Percentiles rank a stretch among this genome's conserved stretches.
Conservation (phyloP, 2,797 vertebrate genomes). For the Coregonus ussuriensis region DNA sequence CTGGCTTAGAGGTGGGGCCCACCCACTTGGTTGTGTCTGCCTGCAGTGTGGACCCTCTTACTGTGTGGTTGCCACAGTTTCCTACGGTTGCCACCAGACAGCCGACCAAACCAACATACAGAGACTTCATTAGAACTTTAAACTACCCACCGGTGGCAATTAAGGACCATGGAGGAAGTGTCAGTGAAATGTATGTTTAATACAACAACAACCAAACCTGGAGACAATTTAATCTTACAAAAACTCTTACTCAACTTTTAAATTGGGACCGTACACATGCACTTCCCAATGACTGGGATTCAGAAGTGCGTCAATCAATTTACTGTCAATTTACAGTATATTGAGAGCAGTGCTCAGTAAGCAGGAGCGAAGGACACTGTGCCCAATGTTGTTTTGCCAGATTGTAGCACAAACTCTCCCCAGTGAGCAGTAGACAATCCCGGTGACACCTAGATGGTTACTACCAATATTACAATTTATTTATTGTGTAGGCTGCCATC, state of each 20-base stretch:
- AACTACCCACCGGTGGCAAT: constrained; percentile 69
- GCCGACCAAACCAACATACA: constrained; percentile 63
- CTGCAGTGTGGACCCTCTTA: constrained; percentile 18
- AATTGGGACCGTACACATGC: constrained; percentile 55
- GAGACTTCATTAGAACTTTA: constrained; percentile 62
- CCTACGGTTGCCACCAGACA: constrained; percentile 54
- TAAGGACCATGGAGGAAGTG: constrained; percentile 68
- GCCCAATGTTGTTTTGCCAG: too few species aligned
- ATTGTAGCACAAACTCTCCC: too few species aligned
- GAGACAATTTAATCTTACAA: constrained; percentile 63
- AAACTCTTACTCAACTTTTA: constrained; percentile 30
- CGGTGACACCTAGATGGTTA: too few species aligned
- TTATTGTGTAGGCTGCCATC: too few species aligned
- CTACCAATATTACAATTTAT: too few species aligned
- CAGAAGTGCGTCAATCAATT: constrained; percentile 42
- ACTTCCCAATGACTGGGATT: constrained; percentile 64
- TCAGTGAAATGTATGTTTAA: constrained; percentile 53
- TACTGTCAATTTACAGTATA: background rate
- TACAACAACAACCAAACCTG: constrained; percentile 48
- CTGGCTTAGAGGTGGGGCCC: constrained; percentile 21
- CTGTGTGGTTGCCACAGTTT: constrained; percentile 55
- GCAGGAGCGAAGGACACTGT: too few species aligned
- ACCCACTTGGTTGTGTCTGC: constrained; percentile 23
- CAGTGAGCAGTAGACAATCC: too few species aligned
- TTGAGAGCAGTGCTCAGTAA: too few species aligned